Base-by-base conservation (phyloP, 2,888 invertebrate genomes). In the Liodrosophila aerea region DNA sequence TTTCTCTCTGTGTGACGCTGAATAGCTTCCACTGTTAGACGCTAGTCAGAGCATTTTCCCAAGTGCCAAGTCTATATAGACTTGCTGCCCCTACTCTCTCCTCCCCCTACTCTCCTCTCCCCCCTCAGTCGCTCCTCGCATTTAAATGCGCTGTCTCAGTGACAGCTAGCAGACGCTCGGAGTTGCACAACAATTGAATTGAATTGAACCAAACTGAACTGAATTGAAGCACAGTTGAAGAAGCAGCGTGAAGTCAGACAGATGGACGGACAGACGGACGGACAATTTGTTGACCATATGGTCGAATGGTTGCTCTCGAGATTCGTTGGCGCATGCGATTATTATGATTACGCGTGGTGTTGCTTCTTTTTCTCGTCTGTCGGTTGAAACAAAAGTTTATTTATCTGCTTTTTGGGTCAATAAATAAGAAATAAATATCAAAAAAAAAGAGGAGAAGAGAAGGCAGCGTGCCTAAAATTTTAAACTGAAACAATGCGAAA, bases 321-420 rank as follows among this genome's bases (percentile, higher is more conserved):
- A 60, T 30, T 62, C 72, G 75, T 58, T 60, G 76, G 63, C 76
- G 76, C 77, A 71, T 71, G 77, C 78, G 78, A 82, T 78, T 80
- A 85, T 82, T 80, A 69, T 84, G 73, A 77, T 72, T 77, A 74
- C 76, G 60, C 59, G 53, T 50, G 49, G 46, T 50, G n/a, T 56
- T 58, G 41, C 58, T 53, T 40, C 36, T 47, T 29, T 9, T 41
- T 45, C 33, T 45, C 45, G 7, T 31, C 12, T 2, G 30, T 31
- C 16, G 53, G 58, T 51, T 52, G 56, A 58, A 76, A 68, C 54
- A 65, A 64, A 71, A 22, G 76, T 74, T 72, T 82, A 75, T 85
- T 80, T 78, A 76, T 85, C 76, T 81, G 81, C 43, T 82, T 78
- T 80, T 75, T 80, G 73, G 78, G 85, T 80, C 78, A 80, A 80